phyloP scores from a whole-genome alignment of 1,140 invertebrate genomes.

The Drosophila ambigua region DNA sequence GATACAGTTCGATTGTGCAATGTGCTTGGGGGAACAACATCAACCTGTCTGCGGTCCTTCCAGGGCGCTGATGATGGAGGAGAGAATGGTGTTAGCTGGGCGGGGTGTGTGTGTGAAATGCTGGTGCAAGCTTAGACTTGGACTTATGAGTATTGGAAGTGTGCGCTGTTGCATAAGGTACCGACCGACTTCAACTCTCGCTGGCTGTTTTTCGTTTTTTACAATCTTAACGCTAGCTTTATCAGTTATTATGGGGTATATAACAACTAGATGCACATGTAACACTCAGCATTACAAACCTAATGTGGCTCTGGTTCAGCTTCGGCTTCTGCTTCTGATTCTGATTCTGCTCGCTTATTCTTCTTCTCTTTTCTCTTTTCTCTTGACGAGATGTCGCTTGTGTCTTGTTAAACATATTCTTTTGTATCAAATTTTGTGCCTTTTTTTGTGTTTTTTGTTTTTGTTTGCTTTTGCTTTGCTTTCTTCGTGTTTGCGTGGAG shows the following conservation, averaged over 20 bases:
- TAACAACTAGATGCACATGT: conserved; percentile 58
- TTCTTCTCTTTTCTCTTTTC: conserved; percentile 33
- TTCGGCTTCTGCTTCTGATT: conserved; percentile 23
- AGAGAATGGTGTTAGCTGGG: conserved; percentile 13
- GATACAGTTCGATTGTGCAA: conserved; percentile 29
- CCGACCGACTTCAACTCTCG: conserved; percentile 69
- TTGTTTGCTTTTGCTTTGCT: conserved; percentile 28
- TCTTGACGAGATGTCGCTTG: conserved; percentile 37
- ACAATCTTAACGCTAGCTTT: conserved; percentile 74
- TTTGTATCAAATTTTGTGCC: conserved; percentile 42
- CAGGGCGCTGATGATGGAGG: conserved; percentile 16
- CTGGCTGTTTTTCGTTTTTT: conserved; percentile 60
- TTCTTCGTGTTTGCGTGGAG: conserved; percentile 54
- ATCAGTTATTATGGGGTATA: conserved; percentile 37
- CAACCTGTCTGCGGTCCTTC: conserved; percentile 20
- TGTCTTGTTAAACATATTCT: conserved; percentile 22
- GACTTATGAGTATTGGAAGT: conserved; percentile 73
- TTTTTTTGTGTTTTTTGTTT: conserved; percentile 25
- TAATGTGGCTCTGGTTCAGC: conserved; percentile 47
- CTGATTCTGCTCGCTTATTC: neutral
- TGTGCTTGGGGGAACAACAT: neutral
- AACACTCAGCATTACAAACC: conserved; percentile 43
- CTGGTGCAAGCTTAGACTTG: conserved; percentile 64
- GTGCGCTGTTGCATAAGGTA: conserved; percentile 58
- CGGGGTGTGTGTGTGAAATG: conserved; percentile 14